A percentile compares a stretch with the other conserved stretches of the same genome.
phyloP scores from a whole-genome alignment of 1,140 invertebrate genomes.

The Octopus sinensis region DNA sequence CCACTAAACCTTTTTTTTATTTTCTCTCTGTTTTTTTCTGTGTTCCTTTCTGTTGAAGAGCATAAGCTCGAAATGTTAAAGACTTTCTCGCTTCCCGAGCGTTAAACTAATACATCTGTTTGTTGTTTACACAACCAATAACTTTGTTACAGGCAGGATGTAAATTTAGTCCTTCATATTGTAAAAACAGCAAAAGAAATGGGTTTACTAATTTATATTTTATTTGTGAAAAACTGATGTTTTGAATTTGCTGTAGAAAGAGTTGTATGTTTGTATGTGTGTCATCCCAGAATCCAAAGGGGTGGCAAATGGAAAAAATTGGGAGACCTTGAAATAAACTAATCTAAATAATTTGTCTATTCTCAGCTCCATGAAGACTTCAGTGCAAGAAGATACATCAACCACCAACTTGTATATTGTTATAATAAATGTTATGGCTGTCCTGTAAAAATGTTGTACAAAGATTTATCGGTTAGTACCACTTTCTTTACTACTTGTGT shows the following conservation, averaged over 20 bases:
- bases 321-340: background rate
- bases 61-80: no score
- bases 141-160: no score
- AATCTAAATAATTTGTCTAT: background rate
- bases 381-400: background rate
- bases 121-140: no score
- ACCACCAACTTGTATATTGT: background rate
- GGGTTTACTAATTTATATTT: background rate
- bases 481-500: background rate
- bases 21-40: no score
- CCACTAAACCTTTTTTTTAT: no score
- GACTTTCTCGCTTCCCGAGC: no score
- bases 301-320: background rate
- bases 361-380: background rate
- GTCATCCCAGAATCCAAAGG: background rate
- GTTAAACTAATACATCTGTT: no score
- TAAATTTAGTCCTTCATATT: background rate
- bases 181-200: background rate
- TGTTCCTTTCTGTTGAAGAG: no score
- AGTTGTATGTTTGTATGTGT: background rate
- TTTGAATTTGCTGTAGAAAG: background rate
- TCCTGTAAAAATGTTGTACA: background rate
- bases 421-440: background rate
- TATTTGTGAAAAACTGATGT: background rate
- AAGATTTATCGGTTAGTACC: background rate